Evolutionary conservation across 2,797 vertebrate genomes (phyloP).

Genomic region (Hemibagrus guttatus): DNA sequence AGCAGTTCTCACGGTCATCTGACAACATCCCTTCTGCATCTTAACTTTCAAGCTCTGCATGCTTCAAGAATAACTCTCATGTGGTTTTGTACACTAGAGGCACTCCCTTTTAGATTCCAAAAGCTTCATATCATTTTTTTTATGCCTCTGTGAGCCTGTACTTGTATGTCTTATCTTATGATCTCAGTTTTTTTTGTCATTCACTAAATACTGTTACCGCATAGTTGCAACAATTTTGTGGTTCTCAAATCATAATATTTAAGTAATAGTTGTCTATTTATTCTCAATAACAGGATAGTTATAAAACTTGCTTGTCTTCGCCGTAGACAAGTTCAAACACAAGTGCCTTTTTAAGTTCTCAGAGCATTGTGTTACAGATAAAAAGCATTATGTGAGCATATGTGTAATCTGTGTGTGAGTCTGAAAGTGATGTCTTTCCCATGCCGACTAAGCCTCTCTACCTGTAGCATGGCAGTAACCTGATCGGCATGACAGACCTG

Average conservation of each 20-base stretch:
- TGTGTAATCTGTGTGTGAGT: constrained; percentile 4
- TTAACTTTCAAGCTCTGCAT: background rate
- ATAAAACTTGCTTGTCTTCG: too few relatives aligned
- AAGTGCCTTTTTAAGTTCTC: background rate
- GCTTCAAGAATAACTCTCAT: background rate
- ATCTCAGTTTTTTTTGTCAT: background rate
- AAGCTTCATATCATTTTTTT: background rate
- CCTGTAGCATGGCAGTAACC: constrained; percentile 91
- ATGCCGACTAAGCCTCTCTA: constrained; percentile 24
- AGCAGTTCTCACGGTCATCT: constrained; percentile 5
- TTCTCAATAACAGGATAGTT: background rate
- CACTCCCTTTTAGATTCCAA: constrained; percentile 10
- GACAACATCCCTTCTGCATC: constrained; percentile 14
- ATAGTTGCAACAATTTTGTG: background rate
- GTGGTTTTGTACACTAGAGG: background rate
- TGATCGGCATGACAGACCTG: constrained; percentile 97
- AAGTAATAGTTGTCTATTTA: background rate
- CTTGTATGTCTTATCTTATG: background rate
- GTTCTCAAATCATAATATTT: background rate
- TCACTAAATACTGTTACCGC: background rate
- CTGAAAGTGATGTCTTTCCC: background rate
- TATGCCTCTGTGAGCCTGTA: background rate
- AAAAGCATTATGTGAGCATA: background rate
- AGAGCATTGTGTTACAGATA: background rate
- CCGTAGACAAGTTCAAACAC: background rate